These are phyloP conservation scores for Xestia sexstrigata DNA, from an alignment of 2,888 invertebrate species.

Conservation along the genomic window DNA sequence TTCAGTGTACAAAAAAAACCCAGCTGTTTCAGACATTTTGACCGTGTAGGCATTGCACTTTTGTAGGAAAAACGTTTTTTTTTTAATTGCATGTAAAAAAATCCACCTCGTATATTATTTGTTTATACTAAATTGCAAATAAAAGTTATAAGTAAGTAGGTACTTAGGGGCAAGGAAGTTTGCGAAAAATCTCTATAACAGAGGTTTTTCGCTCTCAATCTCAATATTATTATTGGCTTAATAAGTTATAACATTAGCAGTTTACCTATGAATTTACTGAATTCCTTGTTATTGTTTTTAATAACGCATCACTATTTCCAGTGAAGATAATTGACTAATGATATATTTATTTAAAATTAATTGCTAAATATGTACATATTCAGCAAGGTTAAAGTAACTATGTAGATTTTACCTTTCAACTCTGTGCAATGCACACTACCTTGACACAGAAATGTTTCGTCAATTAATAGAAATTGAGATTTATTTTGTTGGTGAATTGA, in stretches of 20 bases:
- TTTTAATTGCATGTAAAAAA: too few relatives aligned
- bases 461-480: slow-evolving; percentile 82
- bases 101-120: neutral
- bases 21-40: too few relatives aligned
- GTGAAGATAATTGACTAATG: slow-evolving; percentile 53
- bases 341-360: slow-evolving; percentile 73
- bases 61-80: too few relatives aligned
- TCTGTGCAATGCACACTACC: slow-evolving; percentile 81
- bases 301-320: slow-evolving; percentile 48
- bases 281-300: slow-evolving; percentile 38
- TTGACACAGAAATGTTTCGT: slow-evolving; percentile 85
- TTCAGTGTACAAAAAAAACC: too few relatives aligned
- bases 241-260: neutral
- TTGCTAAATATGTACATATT: slow-evolving; percentile 78
- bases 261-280: neutral
- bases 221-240: neutral
- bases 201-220: neutral
- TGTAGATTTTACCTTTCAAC: slow-evolving; percentile 86
- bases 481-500: slow-evolving; percentile 73
- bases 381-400: slow-evolving; percentile 83
- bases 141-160: neutral
- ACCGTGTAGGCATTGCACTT: too few relatives aligned
- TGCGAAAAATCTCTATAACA: neutral
- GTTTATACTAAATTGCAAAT: neutral
- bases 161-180: neutral